Evolutionary conservation across 2,888 invertebrate genomes (phyloP).

Genomic region (Balanococcus diminutus): DNA sequence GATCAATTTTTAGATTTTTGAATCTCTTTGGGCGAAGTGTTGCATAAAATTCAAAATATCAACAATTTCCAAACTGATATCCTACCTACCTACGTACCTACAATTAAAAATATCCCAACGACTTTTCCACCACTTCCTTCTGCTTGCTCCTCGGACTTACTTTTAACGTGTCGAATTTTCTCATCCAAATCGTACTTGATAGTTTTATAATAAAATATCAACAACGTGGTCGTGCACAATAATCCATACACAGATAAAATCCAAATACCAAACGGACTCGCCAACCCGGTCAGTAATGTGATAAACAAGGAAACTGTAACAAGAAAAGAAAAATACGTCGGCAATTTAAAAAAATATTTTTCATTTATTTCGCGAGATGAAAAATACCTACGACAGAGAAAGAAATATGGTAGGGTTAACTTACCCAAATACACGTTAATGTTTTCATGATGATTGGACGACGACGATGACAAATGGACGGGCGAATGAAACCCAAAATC

Average conservation of each 20-base stretch:
- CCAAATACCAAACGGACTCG: constrained; percentile 42
- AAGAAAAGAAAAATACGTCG: not conserved
- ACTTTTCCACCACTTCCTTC: not conserved
- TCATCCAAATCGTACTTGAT: constrained; percentile 23
- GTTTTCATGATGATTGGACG: not conserved
- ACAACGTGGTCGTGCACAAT: not conserved
- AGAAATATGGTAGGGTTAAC: too few species aligned
- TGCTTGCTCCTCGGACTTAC: not conserved
- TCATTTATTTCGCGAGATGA: not conserved
- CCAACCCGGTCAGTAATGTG: constrained; percentile 8
- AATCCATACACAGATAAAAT: constrained; percentile 15
- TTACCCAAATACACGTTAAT: constrained; percentile 42
- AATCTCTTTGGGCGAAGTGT: too few species aligned
- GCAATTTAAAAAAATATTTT: not conserved
- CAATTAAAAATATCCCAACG: too few species aligned
- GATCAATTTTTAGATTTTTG: too few species aligned
- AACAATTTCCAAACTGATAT: too few species aligned
- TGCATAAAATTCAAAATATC: too few species aligned
- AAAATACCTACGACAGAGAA: not conserved
- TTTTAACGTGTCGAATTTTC: not conserved
- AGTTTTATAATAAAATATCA: constrained; percentile 37
- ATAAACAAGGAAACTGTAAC: constrained; percentile 37
- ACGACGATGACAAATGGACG: not conserved
- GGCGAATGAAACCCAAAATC: constrained; percentile 34
- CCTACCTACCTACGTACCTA: not conserved